Percentiles rank a stretch among this genome's conserved stretches.
These are phyloP conservation scores for Meriones unguiculatus DNA, from an alignment of 2,113 vertebrate genomes.

Conservation along the genomic window DNA sequence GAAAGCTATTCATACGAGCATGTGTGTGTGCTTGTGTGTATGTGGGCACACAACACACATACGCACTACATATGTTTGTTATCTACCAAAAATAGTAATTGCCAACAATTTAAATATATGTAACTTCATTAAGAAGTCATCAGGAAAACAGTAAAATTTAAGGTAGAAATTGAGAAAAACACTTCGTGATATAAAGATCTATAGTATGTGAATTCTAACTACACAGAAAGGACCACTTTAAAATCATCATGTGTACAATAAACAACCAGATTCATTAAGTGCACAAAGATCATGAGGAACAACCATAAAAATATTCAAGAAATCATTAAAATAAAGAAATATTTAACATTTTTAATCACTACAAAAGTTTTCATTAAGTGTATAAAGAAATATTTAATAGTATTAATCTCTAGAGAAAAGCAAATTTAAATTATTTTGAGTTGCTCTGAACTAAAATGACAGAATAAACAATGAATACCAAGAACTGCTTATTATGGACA, in stretches of 20 bases:
- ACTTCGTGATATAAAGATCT: not conserved
- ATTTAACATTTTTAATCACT: not conserved
- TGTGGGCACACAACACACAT: not conserved
- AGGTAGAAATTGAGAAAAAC: not conserved
- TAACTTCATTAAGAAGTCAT: not conserved
- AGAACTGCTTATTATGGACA: not conserved
- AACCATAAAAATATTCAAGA: not conserved
- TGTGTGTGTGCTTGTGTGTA: too few relatives aligned
- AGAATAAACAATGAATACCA: not conserved
- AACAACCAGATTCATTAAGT: not conserved
- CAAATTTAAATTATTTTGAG: not conserved
- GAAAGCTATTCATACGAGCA: not conserved
- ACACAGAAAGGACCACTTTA: not conserved
- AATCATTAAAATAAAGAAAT: not conserved
- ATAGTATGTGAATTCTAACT: not conserved
- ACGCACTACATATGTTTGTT: not conserved
- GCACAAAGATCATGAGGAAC: not conserved
- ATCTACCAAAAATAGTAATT: not conserved
- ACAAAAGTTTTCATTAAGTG: not conserved
- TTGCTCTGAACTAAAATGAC: not conserved
- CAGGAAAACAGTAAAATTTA: not conserved
- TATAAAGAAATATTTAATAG: not conserved
- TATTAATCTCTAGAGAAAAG: not conserved
- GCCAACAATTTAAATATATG: not conserved
- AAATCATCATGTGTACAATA: not conserved